Evolutionary conservation across 1,140 invertebrate species (phyloP).

Genomic region (Pseudachorutes palmiensis): DNA sequence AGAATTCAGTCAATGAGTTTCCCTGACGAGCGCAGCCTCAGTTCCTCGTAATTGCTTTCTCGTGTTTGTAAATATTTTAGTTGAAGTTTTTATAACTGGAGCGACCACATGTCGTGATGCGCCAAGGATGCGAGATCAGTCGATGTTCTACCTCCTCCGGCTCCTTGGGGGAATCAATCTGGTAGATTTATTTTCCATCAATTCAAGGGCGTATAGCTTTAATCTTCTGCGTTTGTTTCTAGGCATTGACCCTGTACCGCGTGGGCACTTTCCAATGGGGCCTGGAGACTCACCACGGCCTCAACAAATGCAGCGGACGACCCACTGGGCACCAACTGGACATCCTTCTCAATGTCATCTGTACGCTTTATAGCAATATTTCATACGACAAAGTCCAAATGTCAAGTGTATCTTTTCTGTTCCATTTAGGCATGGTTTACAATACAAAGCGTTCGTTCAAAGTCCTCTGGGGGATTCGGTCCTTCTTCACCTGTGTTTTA

Average conservation of each 20-base stretch:
- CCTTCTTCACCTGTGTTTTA: constrained; percentile 7
- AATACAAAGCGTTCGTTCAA: constrained; percentile 12
- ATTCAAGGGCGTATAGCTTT: constrained; percentile 1
- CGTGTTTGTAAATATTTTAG: too few species aligned
- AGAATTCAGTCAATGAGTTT: too few species aligned
- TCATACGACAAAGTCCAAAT: not conserved
- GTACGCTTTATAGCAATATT: not conserved
- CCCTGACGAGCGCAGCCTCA: too few species aligned
- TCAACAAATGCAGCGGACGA: not conserved
- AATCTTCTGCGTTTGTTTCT: not conserved
- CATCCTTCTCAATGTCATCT: not conserved
- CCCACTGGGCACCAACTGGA: not conserved
- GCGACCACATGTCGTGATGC: too few species aligned
- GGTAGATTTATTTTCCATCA: not conserved
- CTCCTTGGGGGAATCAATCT: constrained; percentile 6
- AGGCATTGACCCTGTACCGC: constrained; percentile 3
- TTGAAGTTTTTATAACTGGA: too few species aligned
- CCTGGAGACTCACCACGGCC: not conserved
- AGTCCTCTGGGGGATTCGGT: constrained; percentile 7
- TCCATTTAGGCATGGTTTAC: constrained; percentile 4
- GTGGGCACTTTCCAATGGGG: constrained; percentile 10
- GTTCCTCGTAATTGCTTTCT: too few species aligned
- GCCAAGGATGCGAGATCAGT: not conserved
- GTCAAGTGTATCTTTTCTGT: too few species aligned
- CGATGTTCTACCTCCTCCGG: not conserved